These are phyloP conservation scores for Molossus molossus DNA, from an alignment of 2,797 vertebrate species.

Conservation along the genomic window DNA sequence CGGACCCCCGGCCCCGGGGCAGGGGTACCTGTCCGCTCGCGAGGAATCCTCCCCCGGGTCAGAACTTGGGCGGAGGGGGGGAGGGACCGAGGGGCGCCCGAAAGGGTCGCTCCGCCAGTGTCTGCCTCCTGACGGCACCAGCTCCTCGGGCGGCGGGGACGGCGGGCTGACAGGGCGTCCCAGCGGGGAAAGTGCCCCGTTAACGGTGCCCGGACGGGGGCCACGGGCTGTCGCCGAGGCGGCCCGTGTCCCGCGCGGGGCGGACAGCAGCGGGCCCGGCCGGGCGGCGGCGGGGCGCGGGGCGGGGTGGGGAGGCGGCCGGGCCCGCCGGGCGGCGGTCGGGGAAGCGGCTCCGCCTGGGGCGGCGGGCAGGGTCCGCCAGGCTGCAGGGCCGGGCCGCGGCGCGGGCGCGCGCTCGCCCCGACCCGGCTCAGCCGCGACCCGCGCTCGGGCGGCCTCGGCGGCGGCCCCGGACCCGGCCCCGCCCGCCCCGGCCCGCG, in stretches of 20 bases:
- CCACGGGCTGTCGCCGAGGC: constrained; percentile 25
- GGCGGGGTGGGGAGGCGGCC: constrained; percentile 70
- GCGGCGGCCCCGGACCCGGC: neutral
- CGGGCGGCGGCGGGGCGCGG: neutral
- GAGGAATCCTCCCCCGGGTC: neutral
- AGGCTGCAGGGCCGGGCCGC: constrained; percentile 65
- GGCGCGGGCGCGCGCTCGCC: constrained; percentile 53
- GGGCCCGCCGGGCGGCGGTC: constrained; percentile 73
- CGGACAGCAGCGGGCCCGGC: constrained; percentile 3
- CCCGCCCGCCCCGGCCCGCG: constrained; percentile 31
- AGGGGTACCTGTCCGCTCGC: constrained; percentile 36
- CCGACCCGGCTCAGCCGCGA: constrained; percentile 9
- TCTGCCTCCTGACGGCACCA: constrained; percentile 58
- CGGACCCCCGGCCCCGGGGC: constrained; percentile 25
- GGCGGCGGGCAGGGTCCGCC: constrained; percentile 65
- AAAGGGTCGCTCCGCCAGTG: neutral
- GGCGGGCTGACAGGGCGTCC: constrained; percentile 76
- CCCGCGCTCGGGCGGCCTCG: neutral
- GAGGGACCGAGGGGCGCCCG: neutral
- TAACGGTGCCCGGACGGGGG: constrained; percentile 69
- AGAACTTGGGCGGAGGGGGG: constrained; percentile 50
- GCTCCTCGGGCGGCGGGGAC: constrained; percentile 3
- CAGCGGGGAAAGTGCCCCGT: constrained; percentile 71
- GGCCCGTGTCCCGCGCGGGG: constrained; percentile 26
- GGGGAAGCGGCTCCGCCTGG: constrained; percentile 63